These are phyloP conservation scores for Agonopterix alstromeriana DNA, from an alignment of 2,888 invertebrate genomes.

Conservation along the genomic window DNA sequence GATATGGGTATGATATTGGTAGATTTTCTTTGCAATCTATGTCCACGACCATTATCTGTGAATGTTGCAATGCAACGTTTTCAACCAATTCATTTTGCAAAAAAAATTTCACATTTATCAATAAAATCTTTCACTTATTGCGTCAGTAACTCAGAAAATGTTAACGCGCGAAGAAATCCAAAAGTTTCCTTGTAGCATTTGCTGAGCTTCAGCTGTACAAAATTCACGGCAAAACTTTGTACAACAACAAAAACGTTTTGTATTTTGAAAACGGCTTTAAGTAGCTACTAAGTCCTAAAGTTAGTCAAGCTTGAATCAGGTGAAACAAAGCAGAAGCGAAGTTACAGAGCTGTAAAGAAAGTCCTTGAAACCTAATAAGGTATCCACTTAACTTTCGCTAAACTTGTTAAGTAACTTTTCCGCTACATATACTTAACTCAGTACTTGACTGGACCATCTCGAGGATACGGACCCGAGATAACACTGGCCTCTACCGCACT, in stretches of 20 bases:
- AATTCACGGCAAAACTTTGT: neutral
- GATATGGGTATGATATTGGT: too few relatives aligned
- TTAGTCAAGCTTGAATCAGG: neutral
- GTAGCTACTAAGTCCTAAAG: neutral
- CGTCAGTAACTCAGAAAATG: too few relatives aligned
- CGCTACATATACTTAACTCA: constrained; percentile 39
- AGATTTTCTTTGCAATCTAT: too few relatives aligned
- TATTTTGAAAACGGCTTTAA: neutral
- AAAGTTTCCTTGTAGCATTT: too few relatives aligned
- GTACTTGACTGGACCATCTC: constrained; percentile 18
- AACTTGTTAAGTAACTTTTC: constrained; percentile 28
- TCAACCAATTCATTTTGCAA: too few relatives aligned
- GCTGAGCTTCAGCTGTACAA: too few relatives aligned
- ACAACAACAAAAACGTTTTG: neutral
- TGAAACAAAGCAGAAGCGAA: constrained; percentile 1
- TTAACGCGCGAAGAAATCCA: too few relatives aligned
- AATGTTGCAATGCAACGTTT: too few relatives aligned
- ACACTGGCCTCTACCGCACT: constrained; percentile 18
- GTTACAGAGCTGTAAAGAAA: constrained; percentile 2
- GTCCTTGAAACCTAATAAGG: constrained; percentile 8
- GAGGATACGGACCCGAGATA: constrained; percentile 25
- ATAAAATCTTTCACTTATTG: too few relatives aligned
- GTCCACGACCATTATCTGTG: too few relatives aligned
- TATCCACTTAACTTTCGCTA: constrained; percentile 10
- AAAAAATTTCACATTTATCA: too few relatives aligned